Evolutionary conservation across 2,113 vertebrate species (phyloP).

Genomic region (Salvelinus alpinus): DNA sequence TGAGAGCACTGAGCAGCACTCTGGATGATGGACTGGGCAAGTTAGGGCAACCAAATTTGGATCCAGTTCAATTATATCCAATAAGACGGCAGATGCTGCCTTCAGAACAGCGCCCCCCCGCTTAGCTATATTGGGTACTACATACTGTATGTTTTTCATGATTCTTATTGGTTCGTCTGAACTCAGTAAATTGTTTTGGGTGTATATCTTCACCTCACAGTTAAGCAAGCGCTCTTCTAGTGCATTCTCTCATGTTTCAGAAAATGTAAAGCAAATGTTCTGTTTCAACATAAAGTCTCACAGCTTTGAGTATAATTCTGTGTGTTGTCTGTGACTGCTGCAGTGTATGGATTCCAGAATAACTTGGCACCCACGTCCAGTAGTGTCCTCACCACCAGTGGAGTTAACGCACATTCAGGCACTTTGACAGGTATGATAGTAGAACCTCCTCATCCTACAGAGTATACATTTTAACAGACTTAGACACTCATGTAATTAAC

Average conservation of each 20-base stretch:
- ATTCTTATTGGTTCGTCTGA: background rate
- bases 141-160: background rate
- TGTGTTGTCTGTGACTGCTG: background rate
- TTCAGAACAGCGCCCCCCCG: too few relatives aligned
- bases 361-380: conserved; percentile 73
- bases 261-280: background rate
- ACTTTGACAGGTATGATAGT: background rate
- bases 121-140: too few relatives aligned
- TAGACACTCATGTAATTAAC: too few relatives aligned
- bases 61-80: background rate
- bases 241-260: background rate
- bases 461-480: background rate
- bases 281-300: background rate
- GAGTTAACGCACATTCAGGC: conserved; percentile 69
- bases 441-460: background rate
- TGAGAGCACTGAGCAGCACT: background rate
- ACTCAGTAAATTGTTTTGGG: background rate
- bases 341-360: conserved; percentile 75
- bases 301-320: background rate
- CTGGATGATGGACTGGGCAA: background rate
- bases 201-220: background rate
- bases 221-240: background rate
- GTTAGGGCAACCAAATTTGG: background rate
- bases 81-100: too few relatives aligned
- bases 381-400: conserved; percentile 26